A percentile compares a stretch with the other conserved stretches of the same genome.
phyloP scores from a whole-genome alignment of 1,140 invertebrate species.

The Phocides pigmalion region DNA sequence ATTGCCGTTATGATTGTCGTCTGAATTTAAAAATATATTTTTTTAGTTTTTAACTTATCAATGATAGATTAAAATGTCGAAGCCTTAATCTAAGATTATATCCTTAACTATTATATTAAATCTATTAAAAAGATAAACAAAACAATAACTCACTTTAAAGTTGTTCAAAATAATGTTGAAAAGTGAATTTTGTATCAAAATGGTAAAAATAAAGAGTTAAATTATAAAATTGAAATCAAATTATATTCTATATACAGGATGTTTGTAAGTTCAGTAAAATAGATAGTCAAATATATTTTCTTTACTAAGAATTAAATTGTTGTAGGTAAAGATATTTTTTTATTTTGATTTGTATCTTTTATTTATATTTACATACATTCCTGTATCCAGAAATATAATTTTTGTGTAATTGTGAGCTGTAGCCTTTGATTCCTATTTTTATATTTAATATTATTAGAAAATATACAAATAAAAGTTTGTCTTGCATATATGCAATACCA shows the following conservation, averaged over 20 bases:
- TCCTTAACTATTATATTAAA: constrained; percentile 1
- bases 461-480: too few species aligned
- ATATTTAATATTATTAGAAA: too few species aligned
- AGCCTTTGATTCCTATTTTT: too few species aligned
- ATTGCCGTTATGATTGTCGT: constrained; percentile 3
- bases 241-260: constrained; percentile 3
- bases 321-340: too few species aligned
- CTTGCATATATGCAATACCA: too few species aligned
- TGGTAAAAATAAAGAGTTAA: not conserved
- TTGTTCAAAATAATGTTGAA: constrained; percentile 20
- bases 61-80: constrained; percentile 12
- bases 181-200: constrained; percentile 15
- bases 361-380: too few species aligned
- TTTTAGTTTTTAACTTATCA: constrained; percentile 4
- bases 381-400: too few species aligned
- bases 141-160: constrained; percentile 16
- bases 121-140: not conserved
- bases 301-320: too few species aligned
- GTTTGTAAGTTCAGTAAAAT: too few species aligned
- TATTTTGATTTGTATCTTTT: too few species aligned
- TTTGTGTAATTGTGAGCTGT: too few species aligned
- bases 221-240: constrained; percentile 3
- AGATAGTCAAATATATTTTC: too few species aligned
- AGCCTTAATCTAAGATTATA: constrained; percentile 5
- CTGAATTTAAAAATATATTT: not conserved